phyloP scores from a whole-genome alignment of 2,113 vertebrate genomes.

The Henicopernis longicauda region DNA sequence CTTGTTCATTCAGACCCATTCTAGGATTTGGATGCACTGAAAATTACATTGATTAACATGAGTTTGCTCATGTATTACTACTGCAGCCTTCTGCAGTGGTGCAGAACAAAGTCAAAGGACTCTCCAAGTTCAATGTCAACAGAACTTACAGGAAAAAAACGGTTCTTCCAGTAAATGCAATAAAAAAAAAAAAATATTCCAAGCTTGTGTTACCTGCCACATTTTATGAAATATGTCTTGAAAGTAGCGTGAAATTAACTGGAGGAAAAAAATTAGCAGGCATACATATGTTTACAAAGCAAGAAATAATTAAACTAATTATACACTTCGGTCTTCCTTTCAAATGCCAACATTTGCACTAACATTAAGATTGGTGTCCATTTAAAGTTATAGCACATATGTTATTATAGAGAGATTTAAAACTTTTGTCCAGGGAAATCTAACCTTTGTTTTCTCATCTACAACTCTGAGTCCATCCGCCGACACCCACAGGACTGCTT shows the following conservation, averaged over 20 bases:
- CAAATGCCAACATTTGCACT: background rate
- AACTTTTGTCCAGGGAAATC: slow-evolving; percentile 3
- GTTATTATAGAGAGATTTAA: background rate
- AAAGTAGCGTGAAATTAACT: background rate
- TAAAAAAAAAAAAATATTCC: background rate
- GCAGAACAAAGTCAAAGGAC: background rate
- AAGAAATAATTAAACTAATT: slow-evolving; percentile 12
- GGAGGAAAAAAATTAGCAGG: background rate
- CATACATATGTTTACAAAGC: background rate
- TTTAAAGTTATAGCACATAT: background rate
- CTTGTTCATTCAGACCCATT: background rate
- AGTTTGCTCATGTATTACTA: background rate
- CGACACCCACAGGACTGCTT: slow-evolving; percentile 95
- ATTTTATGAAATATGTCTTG: background rate
- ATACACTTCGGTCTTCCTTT: background rate
- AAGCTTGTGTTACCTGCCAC: background rate
- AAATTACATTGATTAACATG: background rate
- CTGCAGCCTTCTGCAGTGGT: background rate
- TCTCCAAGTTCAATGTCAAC: background rate
- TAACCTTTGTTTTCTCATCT: slow-evolving; percentile 99
- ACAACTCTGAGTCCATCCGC: slow-evolving; percentile 97
- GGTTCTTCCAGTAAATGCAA: background rate
- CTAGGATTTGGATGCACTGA: background rate
- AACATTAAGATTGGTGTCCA: background rate
- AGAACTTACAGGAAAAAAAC: background rate